Percentiles rank a stretch among this genome's conserved stretches.
Evolutionary conservation across 2,797 vertebrate species (phyloP).

Genomic region (Morelia viridis): DNA sequence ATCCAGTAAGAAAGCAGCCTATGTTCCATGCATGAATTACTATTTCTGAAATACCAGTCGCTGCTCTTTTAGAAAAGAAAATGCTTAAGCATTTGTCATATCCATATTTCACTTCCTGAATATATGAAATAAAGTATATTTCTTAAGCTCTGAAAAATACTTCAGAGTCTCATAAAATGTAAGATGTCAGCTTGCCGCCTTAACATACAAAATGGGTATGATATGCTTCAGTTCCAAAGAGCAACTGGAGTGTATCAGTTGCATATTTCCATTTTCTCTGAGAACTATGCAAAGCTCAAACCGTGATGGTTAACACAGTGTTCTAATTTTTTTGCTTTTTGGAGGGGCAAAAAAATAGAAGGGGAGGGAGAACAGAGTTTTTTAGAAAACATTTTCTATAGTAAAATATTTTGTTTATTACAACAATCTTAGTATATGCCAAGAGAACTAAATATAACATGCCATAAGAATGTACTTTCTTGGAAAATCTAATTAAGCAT

Average conservation of each 20-base stretch:
- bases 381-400: not conserved
- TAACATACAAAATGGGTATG: conserved; percentile 5
- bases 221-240: conserved; percentile 36
- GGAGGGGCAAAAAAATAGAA: not conserved
- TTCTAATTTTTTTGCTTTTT: not conserved
- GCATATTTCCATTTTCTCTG: conserved; percentile 23
- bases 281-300: conserved; percentile 1
- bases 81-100: not conserved
- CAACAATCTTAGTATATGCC: not conserved
- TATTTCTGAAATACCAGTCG: conserved; percentile 6
- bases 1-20: conserved; percentile 46
- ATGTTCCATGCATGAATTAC: conserved; percentile 7
- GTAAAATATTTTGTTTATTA: not conserved
- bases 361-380: not conserved
- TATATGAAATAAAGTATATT: conserved; percentile 44
- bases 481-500: conserved; percentile 15
- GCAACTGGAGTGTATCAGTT: conserved; percentile 20
- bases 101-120: conserved; percentile 17
- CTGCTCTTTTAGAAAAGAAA: conserved; percentile 18
- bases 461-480: not conserved
- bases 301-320: conserved; percentile 8
- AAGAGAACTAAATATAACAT: conserved; percentile 14
- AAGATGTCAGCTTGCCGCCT: not conserved
- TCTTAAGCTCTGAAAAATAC: not conserved
- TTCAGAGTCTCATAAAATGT: not conserved